Evolutionary conservation across 2,113 vertebrate species (phyloP).

Genomic region (Dipodomys stephensi): DNA sequence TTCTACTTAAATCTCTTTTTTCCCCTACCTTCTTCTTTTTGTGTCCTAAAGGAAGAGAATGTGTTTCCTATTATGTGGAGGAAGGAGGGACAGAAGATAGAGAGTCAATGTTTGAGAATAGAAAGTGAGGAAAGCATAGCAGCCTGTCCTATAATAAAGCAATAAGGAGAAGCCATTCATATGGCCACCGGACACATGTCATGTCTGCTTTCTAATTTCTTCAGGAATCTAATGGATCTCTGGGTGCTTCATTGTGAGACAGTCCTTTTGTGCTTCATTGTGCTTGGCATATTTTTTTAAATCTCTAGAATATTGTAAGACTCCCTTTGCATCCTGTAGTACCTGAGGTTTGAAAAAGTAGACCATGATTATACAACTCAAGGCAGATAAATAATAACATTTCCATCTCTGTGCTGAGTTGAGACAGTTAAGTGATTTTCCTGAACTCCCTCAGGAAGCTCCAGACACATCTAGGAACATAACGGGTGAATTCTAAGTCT

Average conservation of each 20-base stretch:
- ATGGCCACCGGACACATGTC: constrained; percentile 19
- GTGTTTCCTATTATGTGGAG: constrained; percentile 85
- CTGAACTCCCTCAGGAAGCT: constrained; percentile 60
- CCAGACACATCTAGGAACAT: constrained; percentile 16
- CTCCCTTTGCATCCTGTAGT: not conserved
- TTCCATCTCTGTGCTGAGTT: not conserved
- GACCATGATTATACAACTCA: not conserved
- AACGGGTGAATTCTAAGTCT: constrained; percentile 15
- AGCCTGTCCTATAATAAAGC: constrained; percentile 47
- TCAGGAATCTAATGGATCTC: not conserved
- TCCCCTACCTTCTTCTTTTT: constrained; percentile 33
- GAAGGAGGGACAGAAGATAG: constrained; percentile 45
- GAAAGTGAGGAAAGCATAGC: constrained; percentile 66
- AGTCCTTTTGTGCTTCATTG: not conserved
- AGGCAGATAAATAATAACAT: constrained; percentile 62
- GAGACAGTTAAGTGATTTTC: constrained; percentile 60
- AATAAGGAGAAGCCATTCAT: constrained; percentile 15
- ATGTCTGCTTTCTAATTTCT: constrained; percentile 44
- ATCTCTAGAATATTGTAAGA: not conserved
- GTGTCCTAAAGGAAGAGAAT: constrained; percentile 78
- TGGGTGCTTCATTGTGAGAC: not conserved
- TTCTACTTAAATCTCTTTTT: constrained; percentile 80
- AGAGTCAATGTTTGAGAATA: constrained; percentile 70
- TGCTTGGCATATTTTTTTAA: constrained; percentile 26
- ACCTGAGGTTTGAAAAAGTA: constrained; percentile 43